phyloP scores from a whole-genome alignment of 2,888 invertebrate genomes.

The Melanostoma mellinum region DNA sequence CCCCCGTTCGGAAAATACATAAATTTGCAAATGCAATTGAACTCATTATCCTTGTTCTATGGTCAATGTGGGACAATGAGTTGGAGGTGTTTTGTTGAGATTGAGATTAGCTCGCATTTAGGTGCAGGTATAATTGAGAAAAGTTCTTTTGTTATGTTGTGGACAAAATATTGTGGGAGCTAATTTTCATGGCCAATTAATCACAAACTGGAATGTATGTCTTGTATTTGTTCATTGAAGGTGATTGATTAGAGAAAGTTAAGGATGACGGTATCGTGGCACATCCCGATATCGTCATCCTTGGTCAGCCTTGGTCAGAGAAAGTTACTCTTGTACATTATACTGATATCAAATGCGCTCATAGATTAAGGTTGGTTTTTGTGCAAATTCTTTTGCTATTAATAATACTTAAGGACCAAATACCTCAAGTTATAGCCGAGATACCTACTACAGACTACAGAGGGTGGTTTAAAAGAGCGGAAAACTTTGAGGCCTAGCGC shows the following conservation, averaged over 20 bases:
- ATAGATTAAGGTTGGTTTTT: too few relatives aligned
- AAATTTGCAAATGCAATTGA: conserved; percentile 44
- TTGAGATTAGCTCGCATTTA: conserved; percentile 10
- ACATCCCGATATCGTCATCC: too few relatives aligned
- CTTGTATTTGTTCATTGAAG: background rate
- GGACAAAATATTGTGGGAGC: conserved; percentile 15
- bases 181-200: background rate
- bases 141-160: background rate
- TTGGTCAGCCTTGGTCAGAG: too few relatives aligned
- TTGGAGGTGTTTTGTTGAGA: background rate
- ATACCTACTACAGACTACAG: too few relatives aligned
- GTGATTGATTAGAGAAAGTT: conserved; percentile 18
- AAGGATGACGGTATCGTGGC: too few relatives aligned
- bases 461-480: too few relatives aligned
- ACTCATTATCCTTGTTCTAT: background rate
- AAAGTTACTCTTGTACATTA: too few relatives aligned
- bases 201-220: background rate
- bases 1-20: background rate
- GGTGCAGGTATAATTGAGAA: background rate
- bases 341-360: too few relatives aligned
- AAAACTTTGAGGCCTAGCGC: too few relatives aligned
- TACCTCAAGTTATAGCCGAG: too few relatives aligned
- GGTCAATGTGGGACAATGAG: background rate
- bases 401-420: too few relatives aligned
- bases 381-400: too few relatives aligned